A percentile compares a stretch with the other conserved stretches of the same genome.
Evolutionary conservation across 2,797 vertebrate genomes (phyloP).

Genomic region (Neoniphon sammara): DNA sequence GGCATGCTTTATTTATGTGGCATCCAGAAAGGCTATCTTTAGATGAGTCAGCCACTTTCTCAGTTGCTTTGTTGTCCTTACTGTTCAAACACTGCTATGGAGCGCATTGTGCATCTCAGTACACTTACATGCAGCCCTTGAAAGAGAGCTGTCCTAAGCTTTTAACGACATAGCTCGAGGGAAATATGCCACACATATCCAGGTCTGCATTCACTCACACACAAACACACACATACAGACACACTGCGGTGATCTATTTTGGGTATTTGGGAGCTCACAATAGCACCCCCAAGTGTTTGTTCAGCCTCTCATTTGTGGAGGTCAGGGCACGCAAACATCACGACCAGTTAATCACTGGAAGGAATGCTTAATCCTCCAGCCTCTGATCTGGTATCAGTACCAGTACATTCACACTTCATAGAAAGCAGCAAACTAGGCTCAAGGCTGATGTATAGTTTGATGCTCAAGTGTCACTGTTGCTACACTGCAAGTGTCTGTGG

Average conservation of each 20-base stretch:
- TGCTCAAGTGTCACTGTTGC: too few species aligned
- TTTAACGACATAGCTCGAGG: slow-evolving; percentile 30
- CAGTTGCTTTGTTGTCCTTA: slow-evolving; percentile 56
- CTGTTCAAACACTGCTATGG: slow-evolving; percentile 45
- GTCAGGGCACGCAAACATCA: slow-evolving; percentile 69
- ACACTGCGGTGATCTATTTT: slow-evolving; percentile 59
- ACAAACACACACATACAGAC: slow-evolving; percentile 19
- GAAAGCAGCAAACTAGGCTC: not conserved
- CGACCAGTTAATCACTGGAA: slow-evolving; percentile 49
- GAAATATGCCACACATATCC: slow-evolving; percentile 44
- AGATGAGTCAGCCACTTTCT: slow-evolving; percentile 79
- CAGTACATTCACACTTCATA: not conserved
- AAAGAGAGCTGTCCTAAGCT: slow-evolving; percentile 38
- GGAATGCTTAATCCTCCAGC: slow-evolving; percentile 47
- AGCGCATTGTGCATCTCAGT: slow-evolving; percentile 24
- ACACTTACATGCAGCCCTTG: not conserved
- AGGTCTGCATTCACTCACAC: slow-evolving; percentile 10
- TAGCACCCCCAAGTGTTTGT: slow-evolving; percentile 74
- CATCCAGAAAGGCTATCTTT: slow-evolving; percentile 71
- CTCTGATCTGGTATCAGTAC: not conserved
- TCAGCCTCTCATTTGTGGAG: slow-evolving; percentile 63
- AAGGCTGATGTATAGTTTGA: not conserved
- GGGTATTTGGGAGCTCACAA: slow-evolving; percentile 60
- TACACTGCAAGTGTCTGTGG: too few species aligned
- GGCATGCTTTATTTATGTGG: slow-evolving; percentile 71